Evolutionary conservation across 2,113 vertebrate genomes (phyloP).

Genomic region (Mobula birostris): DNA sequence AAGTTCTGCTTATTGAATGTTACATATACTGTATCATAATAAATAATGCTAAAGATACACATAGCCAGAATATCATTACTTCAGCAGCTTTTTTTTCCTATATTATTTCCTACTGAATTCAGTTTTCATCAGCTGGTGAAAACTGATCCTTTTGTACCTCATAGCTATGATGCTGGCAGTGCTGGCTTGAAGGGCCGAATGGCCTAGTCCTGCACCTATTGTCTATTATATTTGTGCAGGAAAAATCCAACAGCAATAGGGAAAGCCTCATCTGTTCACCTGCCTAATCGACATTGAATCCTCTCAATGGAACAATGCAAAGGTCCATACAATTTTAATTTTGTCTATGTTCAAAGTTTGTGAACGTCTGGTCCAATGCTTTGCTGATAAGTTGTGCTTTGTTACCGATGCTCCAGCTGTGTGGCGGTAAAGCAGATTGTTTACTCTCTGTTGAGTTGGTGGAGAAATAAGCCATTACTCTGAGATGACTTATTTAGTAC

Average conservation of each 20-base stretch:
- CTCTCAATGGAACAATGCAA: not conserved
- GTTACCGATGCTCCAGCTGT: not conserved
- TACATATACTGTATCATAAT: not conserved
- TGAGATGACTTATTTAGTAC: not conserved
- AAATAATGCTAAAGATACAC: not conserved
- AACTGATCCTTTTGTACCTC: not conserved
- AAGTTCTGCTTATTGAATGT: not conserved
- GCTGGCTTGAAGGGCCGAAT: too few relatives aligned
- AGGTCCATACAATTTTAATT: not conserved
- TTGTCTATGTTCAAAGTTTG: not conserved
- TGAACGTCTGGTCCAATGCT: not conserved
- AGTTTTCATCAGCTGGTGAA: not conserved
- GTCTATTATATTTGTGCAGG: too few relatives aligned
- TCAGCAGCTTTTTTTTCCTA: not conserved
- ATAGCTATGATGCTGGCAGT: too few relatives aligned
- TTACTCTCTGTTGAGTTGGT: not conserved
- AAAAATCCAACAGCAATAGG: not conserved
- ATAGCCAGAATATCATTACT: not conserved
- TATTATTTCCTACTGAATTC: not conserved
- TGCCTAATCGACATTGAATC: not conserved
- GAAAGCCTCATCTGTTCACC: not conserved
- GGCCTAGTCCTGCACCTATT: too few relatives aligned
- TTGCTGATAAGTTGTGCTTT: not conserved
- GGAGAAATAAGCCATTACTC: slow-evolving; percentile 1
- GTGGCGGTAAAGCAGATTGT: not conserved